Base-by-base conservation (phyloP, 2,113 vertebrate species). In the Puffinus mauretanicus region DNA sequence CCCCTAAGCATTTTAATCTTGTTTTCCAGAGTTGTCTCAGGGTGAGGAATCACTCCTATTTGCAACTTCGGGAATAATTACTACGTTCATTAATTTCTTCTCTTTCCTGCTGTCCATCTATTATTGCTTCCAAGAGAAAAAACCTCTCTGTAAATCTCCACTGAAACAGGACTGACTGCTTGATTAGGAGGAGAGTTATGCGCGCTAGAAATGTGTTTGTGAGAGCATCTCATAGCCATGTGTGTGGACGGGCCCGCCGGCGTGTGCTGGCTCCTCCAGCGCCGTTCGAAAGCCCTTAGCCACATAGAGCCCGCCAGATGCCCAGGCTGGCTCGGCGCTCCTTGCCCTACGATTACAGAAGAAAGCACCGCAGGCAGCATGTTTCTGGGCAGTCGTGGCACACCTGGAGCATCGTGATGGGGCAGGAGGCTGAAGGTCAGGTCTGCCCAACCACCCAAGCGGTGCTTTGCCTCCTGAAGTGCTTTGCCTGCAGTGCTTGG, bases 1-100 rank as follows among this genome's bases (percentile, higher is more conserved):
- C 96, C 96, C 96, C 75, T 77, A 97, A 96, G 98, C 78, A 94
- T 97, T 97, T 98, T 97, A 97, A 96, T 98, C 95, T 96, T 97
- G 95, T 97, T 98, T 98, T 96, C 95, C 92, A 96, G 97, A 92
- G 91, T 96, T 98, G 97, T 97, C 96, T 97, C 94, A 34, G 82
- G 88, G 85, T 97, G 96, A 97, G 71, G 78, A 95, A 98, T 97
- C 32, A 3, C 94, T 97, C 94, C 93, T 89, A 78, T 97, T 98
- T 98, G 95, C 90, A 97, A 82, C 93, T 97, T 97, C 89, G 79
- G 95, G 95, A 93, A 93, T 97, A 97, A 98, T 98, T 97, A 97
- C 82, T 62, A 9, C 34, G 81, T 97, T 97, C 86, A 94, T 97
- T 98, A 98, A 97, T 98, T 97, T 97, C 86, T 97, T 84, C 95